A percentile compares a stretch with the other conserved stretches of the same genome.
Evolutionary conservation across 2,797 vertebrate genomes (phyloP).

Genomic region (Podargus strigoides): DNA sequence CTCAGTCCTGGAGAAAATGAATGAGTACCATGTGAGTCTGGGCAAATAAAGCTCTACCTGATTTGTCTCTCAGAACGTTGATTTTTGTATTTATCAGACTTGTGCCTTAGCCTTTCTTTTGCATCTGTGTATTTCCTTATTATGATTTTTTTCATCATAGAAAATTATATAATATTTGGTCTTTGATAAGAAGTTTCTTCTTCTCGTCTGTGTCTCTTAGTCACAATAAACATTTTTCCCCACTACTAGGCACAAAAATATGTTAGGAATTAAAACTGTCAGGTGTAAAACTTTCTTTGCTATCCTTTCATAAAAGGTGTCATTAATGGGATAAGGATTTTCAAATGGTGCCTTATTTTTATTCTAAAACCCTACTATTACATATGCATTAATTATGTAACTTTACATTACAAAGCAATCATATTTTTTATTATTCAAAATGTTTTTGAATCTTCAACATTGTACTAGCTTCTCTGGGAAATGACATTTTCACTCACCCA

Average conservation of each 20-base stretch:
- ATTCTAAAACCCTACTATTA: background rate
- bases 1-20: background rate
- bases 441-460: background rate
- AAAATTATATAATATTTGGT: background rate
- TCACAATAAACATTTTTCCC: background rate
- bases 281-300: background rate
- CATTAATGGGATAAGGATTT: background rate
- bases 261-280: background rate
- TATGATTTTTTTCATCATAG: background rate
- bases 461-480: background rate
- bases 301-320: background rate
- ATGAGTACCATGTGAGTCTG: background rate
- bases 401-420: background rate
- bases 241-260: background rate
- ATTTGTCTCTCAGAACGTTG: background rate
- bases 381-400: background rate
- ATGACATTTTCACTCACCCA: background rate
- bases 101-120: background rate
- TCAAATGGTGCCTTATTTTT: background rate
- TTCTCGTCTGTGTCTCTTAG: background rate
- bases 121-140: background rate
- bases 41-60: background rate
- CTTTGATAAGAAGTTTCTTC: background rate
- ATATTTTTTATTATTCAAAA: background rate
- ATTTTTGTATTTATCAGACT: background rate